Evolutionary conservation across 1,140 invertebrate species (phyloP).

Genomic region (Microplitis mediator): DNA sequence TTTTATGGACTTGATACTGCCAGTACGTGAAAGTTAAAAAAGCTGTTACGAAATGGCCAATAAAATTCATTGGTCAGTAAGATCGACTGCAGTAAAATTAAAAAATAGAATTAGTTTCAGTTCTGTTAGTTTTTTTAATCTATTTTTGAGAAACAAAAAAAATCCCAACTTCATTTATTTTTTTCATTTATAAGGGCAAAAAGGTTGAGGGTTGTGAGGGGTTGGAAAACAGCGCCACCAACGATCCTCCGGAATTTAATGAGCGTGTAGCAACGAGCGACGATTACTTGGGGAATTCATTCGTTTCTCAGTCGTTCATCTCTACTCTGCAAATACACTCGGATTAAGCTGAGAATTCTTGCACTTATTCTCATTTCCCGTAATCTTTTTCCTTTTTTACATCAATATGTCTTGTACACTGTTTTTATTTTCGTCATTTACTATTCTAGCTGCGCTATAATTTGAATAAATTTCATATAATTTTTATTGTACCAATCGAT

Average conservation of each 20-base stretch:
- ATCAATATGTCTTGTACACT: neutral
- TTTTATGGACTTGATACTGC: too few relatives aligned
- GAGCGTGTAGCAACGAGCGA: slow-evolving; percentile 25
- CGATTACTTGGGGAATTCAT: slow-evolving; percentile 27
- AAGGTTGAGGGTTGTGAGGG: neutral
- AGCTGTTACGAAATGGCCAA: too few relatives aligned
- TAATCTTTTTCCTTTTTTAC: neutral
- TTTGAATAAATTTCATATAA: neutral
- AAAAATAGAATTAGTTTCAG: neutral
- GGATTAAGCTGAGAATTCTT: neutral
- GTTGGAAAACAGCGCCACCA: neutral
- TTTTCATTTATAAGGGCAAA: neutral
- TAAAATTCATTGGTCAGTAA: too few relatives aligned
- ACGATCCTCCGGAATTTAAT: slow-evolving; percentile 23
- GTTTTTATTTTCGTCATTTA: neutral
- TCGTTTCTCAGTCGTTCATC: slow-evolving; percentile 6
- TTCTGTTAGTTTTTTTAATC: neutral
- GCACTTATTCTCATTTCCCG: neutral
- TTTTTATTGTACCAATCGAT: neutral
- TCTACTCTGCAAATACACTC: slow-evolving; percentile 15
- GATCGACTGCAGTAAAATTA: neutral
- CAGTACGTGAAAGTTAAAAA: too few relatives aligned
- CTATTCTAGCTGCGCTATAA: neutral
- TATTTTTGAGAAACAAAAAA: neutral
- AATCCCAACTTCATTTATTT: neutral